These are phyloP conservation scores for Kryptopterus vitreolus DNA, from an alignment of 2,797 vertebrate genomes.

Conservation along the genomic window DNA sequence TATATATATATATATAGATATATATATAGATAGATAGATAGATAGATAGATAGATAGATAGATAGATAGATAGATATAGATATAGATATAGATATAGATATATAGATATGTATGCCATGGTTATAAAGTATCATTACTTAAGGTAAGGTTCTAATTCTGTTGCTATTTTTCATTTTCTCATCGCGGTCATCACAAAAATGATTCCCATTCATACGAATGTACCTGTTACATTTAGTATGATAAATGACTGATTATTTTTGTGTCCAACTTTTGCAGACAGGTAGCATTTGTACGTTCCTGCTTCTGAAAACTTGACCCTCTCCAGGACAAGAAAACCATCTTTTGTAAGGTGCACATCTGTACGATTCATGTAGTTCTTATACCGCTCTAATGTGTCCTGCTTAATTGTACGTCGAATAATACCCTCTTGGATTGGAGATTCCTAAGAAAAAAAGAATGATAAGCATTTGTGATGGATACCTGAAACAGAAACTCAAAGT, in stretches of 20 bases:
- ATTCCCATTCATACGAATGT: background rate
- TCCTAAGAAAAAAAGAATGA: background rate
- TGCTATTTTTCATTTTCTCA: background rate
- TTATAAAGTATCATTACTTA: background rate
- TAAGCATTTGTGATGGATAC: no score
- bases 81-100: no score
- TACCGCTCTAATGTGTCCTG: background rate
- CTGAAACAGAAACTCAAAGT: no score
- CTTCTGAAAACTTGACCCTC: slow-evolving; percentile 54
- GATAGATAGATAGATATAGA: no score
- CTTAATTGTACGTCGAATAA: background rate
- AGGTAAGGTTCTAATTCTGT: background rate
- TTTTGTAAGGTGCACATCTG: slow-evolving; percentile 37
- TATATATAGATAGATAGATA: no score
- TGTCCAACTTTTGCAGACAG: slow-evolving; percentile 55
- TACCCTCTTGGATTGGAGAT: background rate
- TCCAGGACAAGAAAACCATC: slow-evolving; percentile 55
- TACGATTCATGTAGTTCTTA: background rate
- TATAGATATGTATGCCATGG: no score
- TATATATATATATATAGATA: no score
- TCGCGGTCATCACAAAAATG: background rate
- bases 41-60: no score
- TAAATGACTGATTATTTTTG: background rate
- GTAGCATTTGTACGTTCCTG: slow-evolving; percentile 64
- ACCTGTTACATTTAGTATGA: slow-evolving; percentile 65